Evolutionary conservation across 2,888 invertebrate species (phyloP).

Genomic region (Sericinus montela): DNA sequence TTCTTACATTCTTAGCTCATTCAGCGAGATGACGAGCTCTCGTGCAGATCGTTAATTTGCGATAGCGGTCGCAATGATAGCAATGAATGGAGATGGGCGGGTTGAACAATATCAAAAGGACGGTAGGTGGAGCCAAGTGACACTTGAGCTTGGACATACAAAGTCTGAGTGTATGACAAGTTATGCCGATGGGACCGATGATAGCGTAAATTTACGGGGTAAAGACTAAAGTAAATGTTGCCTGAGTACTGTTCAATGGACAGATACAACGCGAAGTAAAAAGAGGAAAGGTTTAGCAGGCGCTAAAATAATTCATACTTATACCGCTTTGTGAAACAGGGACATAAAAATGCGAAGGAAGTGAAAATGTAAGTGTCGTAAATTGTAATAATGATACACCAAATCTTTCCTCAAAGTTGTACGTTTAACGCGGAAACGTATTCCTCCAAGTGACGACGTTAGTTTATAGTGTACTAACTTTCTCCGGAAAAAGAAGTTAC

Average conservation of each 20-base stretch:
- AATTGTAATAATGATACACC: conserved; percentile 19
- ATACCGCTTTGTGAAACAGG: conserved; percentile 14
- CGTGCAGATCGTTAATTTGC: conserved; percentile 47
- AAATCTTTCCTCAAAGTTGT: conserved; percentile 17
- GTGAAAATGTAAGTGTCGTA: conserved; percentile 20
- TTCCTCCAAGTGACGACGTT: conserved; percentile 10
- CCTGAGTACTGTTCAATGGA: background rate
- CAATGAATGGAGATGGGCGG: conserved; percentile 38
- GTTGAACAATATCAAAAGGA: conserved; percentile 31
- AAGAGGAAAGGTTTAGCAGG: conserved; percentile 11
- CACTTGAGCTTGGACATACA: conserved; percentile 11
- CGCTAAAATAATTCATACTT: conserved; percentile 17
- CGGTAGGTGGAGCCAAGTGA: conserved; percentile 23
- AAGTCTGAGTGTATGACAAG: conserved; percentile 9
- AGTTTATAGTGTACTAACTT: conserved; percentile 8
- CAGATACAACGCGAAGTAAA: conserved; percentile 1
- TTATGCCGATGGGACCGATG: background rate
- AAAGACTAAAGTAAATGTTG: conserved; percentile 2
- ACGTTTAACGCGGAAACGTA: conserved; percentile 16
- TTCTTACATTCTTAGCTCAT: conserved; percentile 27
- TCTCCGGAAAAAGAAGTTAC: background rate
- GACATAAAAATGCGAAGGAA: conserved; percentile 13
- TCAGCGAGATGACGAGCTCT: conserved; percentile 33
- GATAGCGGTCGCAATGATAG: conserved; percentile 43
- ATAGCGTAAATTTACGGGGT: conserved; percentile 1